A percentile compares a stretch with the other conserved stretches of the same genome.
Conservation (phyloP, 2,113 vertebrate genomes). For the Rhinolophus ferrumequinum region DNA sequence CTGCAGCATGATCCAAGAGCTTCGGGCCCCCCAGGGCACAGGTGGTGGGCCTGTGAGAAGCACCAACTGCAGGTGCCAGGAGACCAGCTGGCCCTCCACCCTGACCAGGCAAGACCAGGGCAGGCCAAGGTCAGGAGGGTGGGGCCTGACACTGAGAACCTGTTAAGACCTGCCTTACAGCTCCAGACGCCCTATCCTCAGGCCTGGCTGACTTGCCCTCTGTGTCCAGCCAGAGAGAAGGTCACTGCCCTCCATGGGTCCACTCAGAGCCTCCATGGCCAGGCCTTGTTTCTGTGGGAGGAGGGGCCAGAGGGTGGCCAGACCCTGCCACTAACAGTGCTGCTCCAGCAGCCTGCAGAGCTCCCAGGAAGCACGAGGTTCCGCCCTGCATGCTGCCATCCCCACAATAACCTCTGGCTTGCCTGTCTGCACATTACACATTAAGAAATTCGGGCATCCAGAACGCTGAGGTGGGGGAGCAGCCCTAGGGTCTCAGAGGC, state of each 20-base stretch:
- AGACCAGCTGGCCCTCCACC: background rate
- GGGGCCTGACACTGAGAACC: background rate
- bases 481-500: background rate
- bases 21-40: too few relatives aligned
- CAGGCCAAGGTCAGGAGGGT: background rate
- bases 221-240: background rate
- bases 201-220: background rate
- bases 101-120: background rate
- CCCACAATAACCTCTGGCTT: too few relatives aligned
- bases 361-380: background rate
- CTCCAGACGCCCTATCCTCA: background rate
- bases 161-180: rapidly evolving
- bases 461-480: background rate
- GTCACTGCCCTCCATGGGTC: background rate
- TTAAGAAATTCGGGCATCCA: background rate
- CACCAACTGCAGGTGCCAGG: background rate
- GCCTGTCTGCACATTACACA: rapidly evolving
- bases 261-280: background rate
- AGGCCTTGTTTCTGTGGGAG: background rate
- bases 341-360: rapidly evolving
- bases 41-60: background rate
- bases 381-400: rapidly evolving
- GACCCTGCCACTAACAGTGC: too few relatives aligned
- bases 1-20: background rate
- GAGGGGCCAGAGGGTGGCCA: background rate